A percentile compares a stretch with the other conserved stretches of the same genome.
Evolutionary conservation across 23 tunicate genomes (phyloP).

Genomic region (Trididemnum clinides): DNA sequence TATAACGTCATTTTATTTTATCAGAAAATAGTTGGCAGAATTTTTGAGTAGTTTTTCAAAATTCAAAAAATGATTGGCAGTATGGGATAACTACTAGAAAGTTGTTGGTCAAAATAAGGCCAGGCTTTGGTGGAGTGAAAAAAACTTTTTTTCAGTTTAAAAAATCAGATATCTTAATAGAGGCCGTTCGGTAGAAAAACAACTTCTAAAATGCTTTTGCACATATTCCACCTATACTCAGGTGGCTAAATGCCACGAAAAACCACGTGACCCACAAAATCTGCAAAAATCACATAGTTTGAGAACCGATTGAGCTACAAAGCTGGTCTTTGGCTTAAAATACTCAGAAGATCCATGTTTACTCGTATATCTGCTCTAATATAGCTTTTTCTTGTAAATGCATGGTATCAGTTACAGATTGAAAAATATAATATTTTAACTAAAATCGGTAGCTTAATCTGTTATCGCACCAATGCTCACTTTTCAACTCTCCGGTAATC

Average conservation of each 20-base stretch:
- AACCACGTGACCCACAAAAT: background rate
- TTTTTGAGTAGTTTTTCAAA: too few relatives aligned
- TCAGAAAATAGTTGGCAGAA: too few relatives aligned
- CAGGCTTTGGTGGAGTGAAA: too few relatives aligned
- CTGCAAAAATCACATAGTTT: background rate
- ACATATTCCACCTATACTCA: conserved; percentile 17
- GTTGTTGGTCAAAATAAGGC: too few relatives aligned
- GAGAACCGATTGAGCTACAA: background rate
- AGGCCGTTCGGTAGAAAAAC: background rate
- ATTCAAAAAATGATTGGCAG: too few relatives aligned
- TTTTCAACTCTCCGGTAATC: too few relatives aligned
- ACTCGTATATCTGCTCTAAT: background rate
- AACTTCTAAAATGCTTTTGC: conserved; percentile 11
- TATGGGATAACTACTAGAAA: too few relatives aligned
- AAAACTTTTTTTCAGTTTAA: too few relatives aligned
- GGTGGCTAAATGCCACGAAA: conserved; percentile 5
- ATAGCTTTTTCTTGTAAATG: background rate
- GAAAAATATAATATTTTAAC: too few relatives aligned
- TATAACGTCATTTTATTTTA: too few relatives aligned
- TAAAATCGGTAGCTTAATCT: background rate
- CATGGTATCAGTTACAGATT: background rate
- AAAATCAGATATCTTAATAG: background rate
- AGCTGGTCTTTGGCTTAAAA: background rate
- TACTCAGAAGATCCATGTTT: background rate
- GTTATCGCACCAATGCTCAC: too few relatives aligned